Percentiles rank a stretch among this genome's conserved stretches.
Evolutionary conservation across 2,113 vertebrate species (phyloP).

Genomic region (Zosterops hypoxanthus): DNA sequence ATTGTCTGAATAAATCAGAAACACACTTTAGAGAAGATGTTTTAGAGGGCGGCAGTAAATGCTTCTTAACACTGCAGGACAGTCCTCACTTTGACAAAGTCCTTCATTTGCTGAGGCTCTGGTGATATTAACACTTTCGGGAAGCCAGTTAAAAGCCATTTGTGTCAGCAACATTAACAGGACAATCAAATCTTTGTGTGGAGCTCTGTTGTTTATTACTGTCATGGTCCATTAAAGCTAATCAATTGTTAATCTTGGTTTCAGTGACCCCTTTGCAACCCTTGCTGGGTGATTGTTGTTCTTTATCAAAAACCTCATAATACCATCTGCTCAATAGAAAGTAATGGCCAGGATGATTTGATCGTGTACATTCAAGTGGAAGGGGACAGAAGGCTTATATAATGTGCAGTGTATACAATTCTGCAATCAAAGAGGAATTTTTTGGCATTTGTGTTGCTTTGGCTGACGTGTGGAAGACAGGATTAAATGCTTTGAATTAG

Average conservation of each 20-base stretch:
- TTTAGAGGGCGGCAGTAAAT: not conserved
- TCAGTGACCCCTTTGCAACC: conserved; percentile 71
- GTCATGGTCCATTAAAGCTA: conserved; percentile 80
- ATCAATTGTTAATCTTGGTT: conserved; percentile 85
- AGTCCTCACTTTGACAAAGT: conserved; percentile 8
- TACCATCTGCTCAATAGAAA: conserved; percentile 68
- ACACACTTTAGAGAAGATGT: not conserved
- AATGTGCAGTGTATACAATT: not conserved
- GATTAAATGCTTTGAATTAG: not conserved
- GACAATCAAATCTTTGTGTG: conserved; percentile 73
- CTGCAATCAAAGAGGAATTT: conserved; percentile 18
- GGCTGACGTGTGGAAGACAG: not conserved
- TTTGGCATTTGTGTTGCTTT: conserved; percentile 9
- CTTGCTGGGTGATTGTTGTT: conserved; percentile 69
- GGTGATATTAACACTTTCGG: conserved; percentile 37
- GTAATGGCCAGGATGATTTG: conserved; percentile 45
- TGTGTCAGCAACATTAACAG: conserved; percentile 67
- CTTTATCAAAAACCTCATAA: conserved; percentile 75
- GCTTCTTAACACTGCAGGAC: not conserved
- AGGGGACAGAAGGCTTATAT: not conserved
- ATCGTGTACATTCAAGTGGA: not conserved
- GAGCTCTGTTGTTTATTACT: conserved; percentile 74
- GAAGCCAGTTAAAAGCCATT: conserved; percentile 58
- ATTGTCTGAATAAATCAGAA: conserved; percentile 12
- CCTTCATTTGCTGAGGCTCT: not conserved